Conservation (phyloP, 2,113 vertebrate genomes). For the Canis aureus region DNA sequence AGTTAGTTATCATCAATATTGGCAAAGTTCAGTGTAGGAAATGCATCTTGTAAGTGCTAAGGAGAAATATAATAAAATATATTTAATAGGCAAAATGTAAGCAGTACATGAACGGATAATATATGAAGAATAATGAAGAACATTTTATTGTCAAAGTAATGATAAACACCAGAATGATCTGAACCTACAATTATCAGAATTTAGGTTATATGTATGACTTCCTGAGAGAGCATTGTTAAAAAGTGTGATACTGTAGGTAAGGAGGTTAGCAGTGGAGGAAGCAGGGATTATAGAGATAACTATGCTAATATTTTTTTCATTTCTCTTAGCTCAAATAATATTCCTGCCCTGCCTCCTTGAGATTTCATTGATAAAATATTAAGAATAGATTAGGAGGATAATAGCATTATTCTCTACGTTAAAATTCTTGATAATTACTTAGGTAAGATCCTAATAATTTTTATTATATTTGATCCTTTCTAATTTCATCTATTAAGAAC, state of each 20-base stretch:
- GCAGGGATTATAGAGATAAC: background rate
- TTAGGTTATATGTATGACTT: background rate
- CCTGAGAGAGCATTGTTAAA: background rate
- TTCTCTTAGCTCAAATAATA: background rate
- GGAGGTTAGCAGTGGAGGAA: background rate
- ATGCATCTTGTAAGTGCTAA: background rate
- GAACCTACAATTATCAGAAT: background rate
- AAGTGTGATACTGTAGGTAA: background rate
- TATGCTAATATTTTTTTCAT: background rate
- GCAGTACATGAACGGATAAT: background rate
- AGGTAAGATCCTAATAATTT: background rate
- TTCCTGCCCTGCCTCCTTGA: background rate
- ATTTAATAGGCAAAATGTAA: background rate
- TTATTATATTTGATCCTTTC: background rate
- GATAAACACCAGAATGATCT: background rate
- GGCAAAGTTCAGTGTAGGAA: background rate
- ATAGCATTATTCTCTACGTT: background rate
- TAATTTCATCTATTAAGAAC: background rate
- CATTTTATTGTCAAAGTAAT: background rate
- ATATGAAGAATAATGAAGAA: background rate
- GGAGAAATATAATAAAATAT: background rate
- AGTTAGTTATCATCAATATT: background rate
- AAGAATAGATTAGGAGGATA: background rate
- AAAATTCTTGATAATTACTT: background rate
- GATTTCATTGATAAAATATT: background rate